phyloP scores from a whole-genome alignment of 2,797 vertebrate species.

The Chromis chromis region DNA sequence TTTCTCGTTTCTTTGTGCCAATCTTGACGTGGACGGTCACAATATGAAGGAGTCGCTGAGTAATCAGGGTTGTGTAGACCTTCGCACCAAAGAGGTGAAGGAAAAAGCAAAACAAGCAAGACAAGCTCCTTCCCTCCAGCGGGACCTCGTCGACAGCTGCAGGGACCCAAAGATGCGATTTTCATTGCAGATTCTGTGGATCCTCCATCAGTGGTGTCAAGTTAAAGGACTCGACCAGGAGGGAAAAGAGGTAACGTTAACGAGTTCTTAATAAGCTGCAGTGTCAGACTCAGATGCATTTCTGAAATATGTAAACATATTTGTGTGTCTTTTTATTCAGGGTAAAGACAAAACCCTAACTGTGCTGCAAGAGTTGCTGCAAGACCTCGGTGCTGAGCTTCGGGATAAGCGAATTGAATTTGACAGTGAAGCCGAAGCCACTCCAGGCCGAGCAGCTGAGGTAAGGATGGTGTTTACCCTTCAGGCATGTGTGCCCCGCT shows the following conservation, averaged over 20 bases:
- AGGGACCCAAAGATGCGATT: conserved; percentile 88
- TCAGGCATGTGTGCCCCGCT: conserved; percentile 29
- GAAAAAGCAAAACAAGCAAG: conserved; percentile 53
- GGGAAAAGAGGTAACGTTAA: conserved; percentile 86
- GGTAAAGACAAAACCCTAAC: conserved; percentile 54
- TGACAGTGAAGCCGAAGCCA: conserved; percentile 21
- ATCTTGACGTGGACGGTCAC: neutral
- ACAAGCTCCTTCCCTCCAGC: conserved; percentile 30
- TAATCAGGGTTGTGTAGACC: conserved; percentile 53
- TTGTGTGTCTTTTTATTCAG: conserved; percentile 44
- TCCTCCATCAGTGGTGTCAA: conserved; percentile 91
- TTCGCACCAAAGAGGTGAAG: conserved; percentile 41
- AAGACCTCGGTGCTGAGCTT: conserved; percentile 64
- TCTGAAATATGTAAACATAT: neutral
- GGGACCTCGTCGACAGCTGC: conserved; percentile 35
- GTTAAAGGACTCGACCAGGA: conserved; percentile 85
- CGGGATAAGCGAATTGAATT: conserved; percentile 44
- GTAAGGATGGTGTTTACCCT: conserved; percentile 59
- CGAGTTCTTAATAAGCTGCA: neutral
- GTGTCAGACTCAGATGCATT: too few species aligned
- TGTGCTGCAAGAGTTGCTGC: conserved; percentile 66
- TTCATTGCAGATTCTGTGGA: conserved; percentile 92
- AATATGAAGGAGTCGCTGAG: conserved; percentile 17
- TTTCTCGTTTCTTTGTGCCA: conserved; percentile 43
- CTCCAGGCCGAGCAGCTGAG: conserved; percentile 51